Evolutionary conservation across 2,797 vertebrate genomes (phyloP).

Genomic region (Odontamblyopus rebecca): DNA sequence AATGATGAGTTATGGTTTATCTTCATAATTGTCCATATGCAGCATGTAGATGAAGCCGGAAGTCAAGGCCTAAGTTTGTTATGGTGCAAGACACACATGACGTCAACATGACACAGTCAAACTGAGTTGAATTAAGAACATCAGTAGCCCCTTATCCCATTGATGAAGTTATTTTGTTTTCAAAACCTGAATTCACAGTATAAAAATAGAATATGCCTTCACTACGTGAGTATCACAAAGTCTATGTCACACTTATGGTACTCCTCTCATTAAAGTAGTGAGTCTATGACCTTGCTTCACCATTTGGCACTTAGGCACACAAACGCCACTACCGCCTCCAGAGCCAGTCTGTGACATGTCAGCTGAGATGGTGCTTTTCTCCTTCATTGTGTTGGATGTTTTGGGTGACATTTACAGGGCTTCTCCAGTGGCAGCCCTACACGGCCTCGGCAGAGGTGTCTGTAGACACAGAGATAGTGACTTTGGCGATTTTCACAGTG

Average conservation of each 20-base stretch:
- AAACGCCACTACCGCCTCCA: conserved; percentile 56
- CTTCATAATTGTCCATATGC: conserved; percentile 47
- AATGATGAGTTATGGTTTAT: conserved; percentile 32
- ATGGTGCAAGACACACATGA: conserved; percentile 63
- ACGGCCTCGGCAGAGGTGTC: conserved; percentile 97
- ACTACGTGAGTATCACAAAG: conserved; percentile 64
- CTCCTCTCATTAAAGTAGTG: conserved; percentile 50
- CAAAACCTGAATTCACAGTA: conserved; percentile 82
- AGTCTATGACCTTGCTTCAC: conserved; percentile 59
- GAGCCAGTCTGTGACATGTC: conserved; percentile 58
- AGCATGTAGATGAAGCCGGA: conserved; percentile 51
- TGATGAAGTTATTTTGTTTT: conserved; percentile 78
- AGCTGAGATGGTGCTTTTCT: conserved; percentile 35
- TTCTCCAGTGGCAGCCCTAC: conserved; percentile 44
- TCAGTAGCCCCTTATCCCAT: conserved; percentile 86
- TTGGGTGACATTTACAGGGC: conserved; percentile 56
- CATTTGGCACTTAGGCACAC: conserved; percentile 82
- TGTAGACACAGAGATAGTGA: conserved; percentile 99
- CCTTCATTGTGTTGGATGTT: conserved; percentile 49
- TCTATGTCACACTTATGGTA: conserved; percentile 62
- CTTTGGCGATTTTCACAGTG: conserved; percentile 99
- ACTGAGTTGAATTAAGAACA: conserved; percentile 72
- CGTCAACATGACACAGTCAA: conserved; percentile 71
- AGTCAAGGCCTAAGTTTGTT: conserved; percentile 53
- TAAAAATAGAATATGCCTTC: conserved; percentile 84